Evolutionary conservation across 53 echinoderm and acorn worm genomes (phyloP).

Genomic region (Mesocentrotus franciscanus): DNA sequence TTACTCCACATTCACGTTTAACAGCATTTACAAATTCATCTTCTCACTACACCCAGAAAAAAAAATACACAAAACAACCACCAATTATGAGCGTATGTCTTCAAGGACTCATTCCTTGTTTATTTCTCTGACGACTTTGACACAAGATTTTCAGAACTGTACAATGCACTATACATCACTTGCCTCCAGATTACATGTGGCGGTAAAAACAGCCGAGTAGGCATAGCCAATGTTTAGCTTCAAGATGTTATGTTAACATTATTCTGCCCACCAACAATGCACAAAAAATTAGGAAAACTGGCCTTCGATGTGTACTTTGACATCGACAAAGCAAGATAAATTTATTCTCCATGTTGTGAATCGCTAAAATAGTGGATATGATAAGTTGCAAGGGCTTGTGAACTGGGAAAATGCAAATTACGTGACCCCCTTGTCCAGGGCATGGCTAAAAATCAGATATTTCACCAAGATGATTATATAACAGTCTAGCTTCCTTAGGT

Average conservation of each 20-base stretch:
- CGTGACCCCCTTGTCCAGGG: background rate
- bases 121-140: constrained; percentile 15
- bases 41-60: background rate
- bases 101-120: constrained; percentile 59
- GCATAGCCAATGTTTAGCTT: background rate
- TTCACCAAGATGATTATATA: background rate
- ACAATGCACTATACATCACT: constrained; percentile 42
- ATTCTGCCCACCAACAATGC: background rate
- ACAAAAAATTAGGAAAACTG: background rate
- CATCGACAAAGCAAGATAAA: background rate
- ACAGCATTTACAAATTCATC: background rate
- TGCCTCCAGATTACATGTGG: constrained; percentile 2
- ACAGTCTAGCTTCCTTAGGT: background rate
- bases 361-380: background rate
- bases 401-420: background rate
- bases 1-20: background rate
- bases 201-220: constrained; percentile 40
- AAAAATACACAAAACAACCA: background rate
- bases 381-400: background rate
- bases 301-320: background rate
- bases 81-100: background rate
- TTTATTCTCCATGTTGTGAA: background rate
- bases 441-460: background rate
- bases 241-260: background rate
- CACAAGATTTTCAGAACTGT: constrained; percentile 13